Conservation (phyloP, 2,797 vertebrate species). For the Delichon dasypus region DNA sequence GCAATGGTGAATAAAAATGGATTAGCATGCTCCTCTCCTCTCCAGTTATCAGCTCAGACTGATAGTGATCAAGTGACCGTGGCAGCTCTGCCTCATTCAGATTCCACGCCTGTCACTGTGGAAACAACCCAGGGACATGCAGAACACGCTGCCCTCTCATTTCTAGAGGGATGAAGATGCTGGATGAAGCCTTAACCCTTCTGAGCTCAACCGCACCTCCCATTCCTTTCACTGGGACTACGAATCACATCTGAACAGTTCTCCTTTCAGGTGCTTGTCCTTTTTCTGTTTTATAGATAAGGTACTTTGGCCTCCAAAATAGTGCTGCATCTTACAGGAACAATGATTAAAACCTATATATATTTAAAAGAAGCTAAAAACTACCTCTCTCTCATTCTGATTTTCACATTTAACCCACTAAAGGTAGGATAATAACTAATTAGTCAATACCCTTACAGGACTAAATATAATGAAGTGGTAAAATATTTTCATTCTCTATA, state of each 20-base stretch:
- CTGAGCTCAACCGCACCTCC: neutral
- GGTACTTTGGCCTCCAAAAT: neutral
- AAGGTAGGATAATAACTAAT: neutral
- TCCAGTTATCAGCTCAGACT: slow-evolving; percentile 6
- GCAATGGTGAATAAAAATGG: slow-evolving; percentile 27
- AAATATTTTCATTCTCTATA: neutral
- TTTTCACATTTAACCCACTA: neutral
- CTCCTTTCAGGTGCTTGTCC: neutral
- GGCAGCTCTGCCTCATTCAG: slow-evolving; percentile 17
- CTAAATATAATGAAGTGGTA: neutral
- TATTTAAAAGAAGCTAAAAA: neutral
- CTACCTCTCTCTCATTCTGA: neutral
- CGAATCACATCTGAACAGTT: neutral
- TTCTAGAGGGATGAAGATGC: neutral
- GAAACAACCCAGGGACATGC: neutral
- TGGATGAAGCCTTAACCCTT: neutral
- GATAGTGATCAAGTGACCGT: neutral
- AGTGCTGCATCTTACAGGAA: neutral
- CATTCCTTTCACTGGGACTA: neutral
- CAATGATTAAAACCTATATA: neutral
- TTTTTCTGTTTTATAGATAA: neutral
- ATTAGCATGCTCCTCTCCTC: slow-evolving; percentile 42
- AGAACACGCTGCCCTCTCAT: neutral
- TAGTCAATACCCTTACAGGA: neutral
- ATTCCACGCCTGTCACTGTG: neutral